Evolutionary conservation across 2,888 invertebrate genomes (phyloP).

Genomic region (Aradus depressus): DNA sequence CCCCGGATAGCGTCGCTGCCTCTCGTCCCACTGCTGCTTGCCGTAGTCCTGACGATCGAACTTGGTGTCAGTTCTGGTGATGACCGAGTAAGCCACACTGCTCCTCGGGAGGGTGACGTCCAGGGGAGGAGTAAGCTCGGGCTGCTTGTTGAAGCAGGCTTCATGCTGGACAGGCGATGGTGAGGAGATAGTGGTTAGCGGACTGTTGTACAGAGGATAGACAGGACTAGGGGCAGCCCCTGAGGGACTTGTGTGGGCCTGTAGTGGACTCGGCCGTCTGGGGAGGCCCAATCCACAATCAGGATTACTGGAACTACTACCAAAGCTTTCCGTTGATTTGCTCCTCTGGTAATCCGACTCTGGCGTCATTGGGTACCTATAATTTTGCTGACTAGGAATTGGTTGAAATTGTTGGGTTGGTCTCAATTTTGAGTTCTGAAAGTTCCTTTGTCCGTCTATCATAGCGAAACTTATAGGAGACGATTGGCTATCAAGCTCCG

Average conservation of each 20-base stretch:
- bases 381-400: constrained; percentile 12
- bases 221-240: constrained; percentile 67
- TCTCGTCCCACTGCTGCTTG: constrained; percentile 21
- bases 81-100: constrained; percentile 67
- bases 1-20: constrained; percentile 1
- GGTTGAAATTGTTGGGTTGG: constrained; percentile 13
- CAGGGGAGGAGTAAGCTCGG: constrained; percentile 55
- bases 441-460: constrained; percentile 45
- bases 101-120: constrained; percentile 57
- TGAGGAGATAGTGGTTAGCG: constrained; percentile 63
- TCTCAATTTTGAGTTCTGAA: constrained; percentile 6
- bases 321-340: constrained; percentile 24
- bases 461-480: constrained; percentile 66
- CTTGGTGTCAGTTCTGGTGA: constrained; percentile 48
- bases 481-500: constrained; percentile 52
- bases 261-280: constrained; percentile 55
- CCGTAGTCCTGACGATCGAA: constrained; percentile 22
- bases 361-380: constrained; percentile 14
- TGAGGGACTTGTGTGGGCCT: constrained; percentile 57
- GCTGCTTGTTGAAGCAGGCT: constrained; percentile 32
- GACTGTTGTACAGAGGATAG: constrained; percentile 76
- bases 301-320: constrained; percentile 37
- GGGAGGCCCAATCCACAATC: constrained; percentile 54
- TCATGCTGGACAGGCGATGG: constrained; percentile 50
- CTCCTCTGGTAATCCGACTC: constrained; percentile 23